These are phyloP conservation scores for Theretra japonica DNA, from an alignment of 2,888 invertebrate genomes.

Conservation along the genomic window DNA sequence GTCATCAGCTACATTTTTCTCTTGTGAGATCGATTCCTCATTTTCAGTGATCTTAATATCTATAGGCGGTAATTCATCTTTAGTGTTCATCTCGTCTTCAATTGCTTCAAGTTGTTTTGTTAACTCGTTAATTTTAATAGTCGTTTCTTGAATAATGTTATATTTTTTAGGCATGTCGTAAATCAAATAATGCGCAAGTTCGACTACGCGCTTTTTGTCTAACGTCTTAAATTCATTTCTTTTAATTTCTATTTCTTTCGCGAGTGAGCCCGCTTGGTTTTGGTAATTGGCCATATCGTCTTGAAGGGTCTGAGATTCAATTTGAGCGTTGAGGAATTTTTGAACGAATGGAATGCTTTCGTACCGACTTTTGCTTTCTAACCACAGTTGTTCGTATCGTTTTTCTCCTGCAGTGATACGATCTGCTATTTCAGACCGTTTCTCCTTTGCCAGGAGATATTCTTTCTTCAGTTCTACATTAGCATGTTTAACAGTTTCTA, in stretches of 20 bases:
- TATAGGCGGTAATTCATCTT: conserved; percentile 27
- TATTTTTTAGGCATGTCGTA: conserved; percentile 56
- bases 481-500: conserved; percentile 60
- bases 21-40: background rate
- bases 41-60: background rate
- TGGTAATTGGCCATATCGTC: conserved; percentile 50
- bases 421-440: conserved; percentile 53
- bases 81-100: conserved; percentile 29
- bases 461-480: conserved; percentile 69
- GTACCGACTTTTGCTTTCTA: conserved; percentile 60
- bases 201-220: conserved; percentile 57
- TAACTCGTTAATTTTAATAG: conserved; percentile 47
- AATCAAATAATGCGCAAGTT: conserved; percentile 63
- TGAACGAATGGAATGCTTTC: conserved; percentile 70
- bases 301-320: conserved; percentile 48
- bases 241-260: conserved; percentile 53
- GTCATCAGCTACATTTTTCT: background rate
- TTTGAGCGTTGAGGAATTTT: conserved; percentile 52
- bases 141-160: conserved; percentile 51
- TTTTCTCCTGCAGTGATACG: conserved; percentile 57
- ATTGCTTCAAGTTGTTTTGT: conserved; percentile 46
- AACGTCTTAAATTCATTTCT: conserved; percentile 44
- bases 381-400: conserved; percentile 70
- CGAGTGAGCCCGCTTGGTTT: conserved; percentile 49
- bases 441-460: conserved; percentile 58